Evolutionary conservation across 2,888 invertebrate species (phyloP).

Genomic region (Acanthosoma haemorrhoidale): DNA sequence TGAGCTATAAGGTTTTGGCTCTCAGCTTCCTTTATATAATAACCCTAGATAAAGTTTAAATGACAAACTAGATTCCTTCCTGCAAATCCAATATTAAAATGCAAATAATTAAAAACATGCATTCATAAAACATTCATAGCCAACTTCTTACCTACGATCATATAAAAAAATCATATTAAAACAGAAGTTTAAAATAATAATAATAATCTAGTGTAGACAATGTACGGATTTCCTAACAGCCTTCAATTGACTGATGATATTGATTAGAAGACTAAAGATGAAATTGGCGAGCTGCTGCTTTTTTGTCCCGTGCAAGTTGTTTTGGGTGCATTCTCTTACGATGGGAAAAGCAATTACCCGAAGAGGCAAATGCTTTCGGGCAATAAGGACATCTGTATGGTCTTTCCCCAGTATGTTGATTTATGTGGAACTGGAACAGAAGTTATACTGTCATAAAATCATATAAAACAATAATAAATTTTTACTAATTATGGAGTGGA

Average conservation of each 20-base stretch:
- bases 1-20: no score
- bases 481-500: not conserved
- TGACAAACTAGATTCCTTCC: no score
- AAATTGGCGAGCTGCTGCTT: constrained; percentile 23
- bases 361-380: constrained; percentile 65
- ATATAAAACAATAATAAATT: not conserved
- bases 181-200: not conserved
- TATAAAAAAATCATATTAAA: not conserved
- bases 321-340: constrained; percentile 65
- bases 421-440: constrained; percentile 61
- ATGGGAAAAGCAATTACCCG: constrained; percentile 69
- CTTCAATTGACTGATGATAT: not conserved
- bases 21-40: no score
- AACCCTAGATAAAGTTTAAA: no score
- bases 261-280: constrained; percentile 9
- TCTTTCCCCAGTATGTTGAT: constrained; percentile 67
- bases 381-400: constrained; percentile 70
- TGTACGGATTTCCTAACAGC: not conserved
- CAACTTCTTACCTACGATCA: no score
- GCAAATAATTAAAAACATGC: not conserved
- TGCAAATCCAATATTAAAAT: not conserved
- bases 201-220: not conserved
- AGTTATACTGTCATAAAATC: no score
- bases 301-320: constrained; percentile 53
- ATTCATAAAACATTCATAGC: not conserved